These are phyloP conservation scores for Cremastobaeus sp. DNA, from an alignment of 2,888 invertebrate species.

Conservation along the genomic window DNA sequence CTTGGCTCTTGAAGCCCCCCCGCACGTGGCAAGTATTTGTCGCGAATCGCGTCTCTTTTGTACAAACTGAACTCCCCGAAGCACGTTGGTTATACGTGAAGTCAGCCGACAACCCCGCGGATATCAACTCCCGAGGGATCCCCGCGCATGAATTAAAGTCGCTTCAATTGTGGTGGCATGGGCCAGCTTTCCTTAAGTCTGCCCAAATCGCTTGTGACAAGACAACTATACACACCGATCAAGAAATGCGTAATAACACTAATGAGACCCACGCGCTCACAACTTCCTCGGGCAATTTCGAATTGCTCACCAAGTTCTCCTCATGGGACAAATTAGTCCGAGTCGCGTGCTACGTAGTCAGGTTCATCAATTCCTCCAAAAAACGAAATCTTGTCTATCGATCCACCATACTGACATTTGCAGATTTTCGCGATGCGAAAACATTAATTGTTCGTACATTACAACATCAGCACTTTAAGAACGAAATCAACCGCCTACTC, in stretches of 20 bases:
- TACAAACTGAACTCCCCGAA: no score
- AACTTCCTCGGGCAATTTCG: background rate
- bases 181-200: conserved; percentile 9
- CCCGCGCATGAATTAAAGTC: background rate
- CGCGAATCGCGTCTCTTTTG: no score
- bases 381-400: background rate
- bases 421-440: background rate
- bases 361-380: background rate
- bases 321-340: background rate
- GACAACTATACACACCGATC: background rate
- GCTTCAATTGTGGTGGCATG: conserved; percentile 19
- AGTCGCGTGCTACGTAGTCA: background rate
- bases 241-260: background rate
- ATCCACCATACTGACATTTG: background rate
- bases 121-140: no score
- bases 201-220: background rate
- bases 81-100: no score
- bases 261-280: background rate
- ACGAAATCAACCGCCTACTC: background rate
- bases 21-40: no score
- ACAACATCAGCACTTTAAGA: background rate
- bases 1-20: no score
- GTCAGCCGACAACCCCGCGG: no score
- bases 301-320: background rate
- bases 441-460: background rate